These are phyloP conservation scores for Acanthosoma haemorrhoidale DNA, from an alignment of 2,888 invertebrate genomes.

Conservation along the genomic window DNA sequence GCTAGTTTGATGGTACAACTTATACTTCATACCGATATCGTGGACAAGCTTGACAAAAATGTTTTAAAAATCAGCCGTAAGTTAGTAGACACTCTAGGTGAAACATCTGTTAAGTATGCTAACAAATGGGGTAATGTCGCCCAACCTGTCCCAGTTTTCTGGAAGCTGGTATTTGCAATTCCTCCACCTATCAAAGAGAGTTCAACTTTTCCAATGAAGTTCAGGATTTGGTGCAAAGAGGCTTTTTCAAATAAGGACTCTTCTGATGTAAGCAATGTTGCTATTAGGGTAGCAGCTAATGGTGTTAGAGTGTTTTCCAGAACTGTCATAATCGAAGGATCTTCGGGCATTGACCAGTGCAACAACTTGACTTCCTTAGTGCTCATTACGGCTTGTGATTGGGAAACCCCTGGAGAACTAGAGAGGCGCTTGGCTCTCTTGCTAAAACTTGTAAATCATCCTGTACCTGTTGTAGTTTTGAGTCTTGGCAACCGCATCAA, in stretches of 20 bases:
- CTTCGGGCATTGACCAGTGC: constrained; percentile 16
- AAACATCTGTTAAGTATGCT: constrained; percentile 5
- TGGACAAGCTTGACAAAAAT: constrained; percentile 33
- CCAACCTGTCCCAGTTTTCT: constrained; percentile 36
- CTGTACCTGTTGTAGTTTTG: constrained; percentile 28
- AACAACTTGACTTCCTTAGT: constrained; percentile 33
- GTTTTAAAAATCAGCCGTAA: constrained; percentile 29
- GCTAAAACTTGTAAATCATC: constrained; percentile 19
- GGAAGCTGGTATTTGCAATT: constrained; percentile 39
- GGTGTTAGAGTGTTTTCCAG: constrained; percentile 34
- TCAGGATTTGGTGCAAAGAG: constrained; percentile 30
- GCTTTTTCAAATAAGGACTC: constrained; percentile 27
- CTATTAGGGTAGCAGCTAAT: not conserved
- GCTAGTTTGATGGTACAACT: constrained; percentile 30
- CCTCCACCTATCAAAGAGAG: constrained; percentile 31
- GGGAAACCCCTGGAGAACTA: constrained; percentile 27
- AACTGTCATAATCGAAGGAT: constrained; percentile 28
- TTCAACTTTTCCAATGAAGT: constrained; percentile 28
- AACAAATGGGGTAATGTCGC: constrained; percentile 32
- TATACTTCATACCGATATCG: constrained; percentile 33
- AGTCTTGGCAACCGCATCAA: constrained; percentile 4
- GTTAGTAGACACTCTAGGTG: constrained; percentile 35
- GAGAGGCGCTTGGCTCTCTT: constrained; percentile 29
- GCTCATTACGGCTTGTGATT: constrained; percentile 29
- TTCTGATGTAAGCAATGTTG: not conserved